Conservation (phyloP, 2,113 vertebrate species). For the Phycodurus eques region DNA sequence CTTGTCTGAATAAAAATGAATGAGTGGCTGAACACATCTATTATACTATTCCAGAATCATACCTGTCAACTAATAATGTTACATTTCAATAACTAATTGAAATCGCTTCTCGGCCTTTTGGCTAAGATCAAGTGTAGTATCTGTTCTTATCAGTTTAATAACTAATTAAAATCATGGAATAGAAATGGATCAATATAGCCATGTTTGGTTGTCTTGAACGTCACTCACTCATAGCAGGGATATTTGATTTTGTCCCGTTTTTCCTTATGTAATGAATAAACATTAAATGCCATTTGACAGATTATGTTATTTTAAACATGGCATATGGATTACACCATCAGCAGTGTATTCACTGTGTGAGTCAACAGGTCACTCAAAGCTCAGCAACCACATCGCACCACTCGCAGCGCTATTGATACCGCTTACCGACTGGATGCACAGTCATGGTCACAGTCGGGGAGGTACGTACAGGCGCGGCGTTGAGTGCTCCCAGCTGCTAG, state of each 20-base stretch:
- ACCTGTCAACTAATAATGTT: neutral
- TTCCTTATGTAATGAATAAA: conserved; percentile 7
- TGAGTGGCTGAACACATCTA: neutral
- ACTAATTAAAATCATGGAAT: neutral
- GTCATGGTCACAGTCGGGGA: conserved; percentile 32
- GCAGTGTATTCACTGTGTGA: conserved; percentile 1
- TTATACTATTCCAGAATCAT: neutral
- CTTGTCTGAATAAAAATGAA: neutral
- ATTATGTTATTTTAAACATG: conserved; percentile 23
- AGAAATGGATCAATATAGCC: neutral
- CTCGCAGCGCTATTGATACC: neutral
- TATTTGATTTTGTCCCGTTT: conserved; percentile 16
- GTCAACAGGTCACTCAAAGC: conserved; percentile 7
- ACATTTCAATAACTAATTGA: neutral
- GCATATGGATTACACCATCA: conserved; percentile 31
- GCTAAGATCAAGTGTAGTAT: too few relatives aligned
- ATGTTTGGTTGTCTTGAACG: neutral
- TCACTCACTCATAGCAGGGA: neutral
- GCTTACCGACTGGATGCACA: conserved; percentile 12
- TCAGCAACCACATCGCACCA: conserved; percentile 5
- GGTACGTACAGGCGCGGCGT: conserved; percentile 29
- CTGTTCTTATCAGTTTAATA: neutral
- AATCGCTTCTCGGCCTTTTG: too few relatives aligned
- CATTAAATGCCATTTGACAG: conserved; percentile 20
- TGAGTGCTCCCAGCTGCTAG: conserved; percentile 57